Base-by-base conservation (phyloP, 2,888 invertebrate species). In the Alentia gelatinosa region DNA sequence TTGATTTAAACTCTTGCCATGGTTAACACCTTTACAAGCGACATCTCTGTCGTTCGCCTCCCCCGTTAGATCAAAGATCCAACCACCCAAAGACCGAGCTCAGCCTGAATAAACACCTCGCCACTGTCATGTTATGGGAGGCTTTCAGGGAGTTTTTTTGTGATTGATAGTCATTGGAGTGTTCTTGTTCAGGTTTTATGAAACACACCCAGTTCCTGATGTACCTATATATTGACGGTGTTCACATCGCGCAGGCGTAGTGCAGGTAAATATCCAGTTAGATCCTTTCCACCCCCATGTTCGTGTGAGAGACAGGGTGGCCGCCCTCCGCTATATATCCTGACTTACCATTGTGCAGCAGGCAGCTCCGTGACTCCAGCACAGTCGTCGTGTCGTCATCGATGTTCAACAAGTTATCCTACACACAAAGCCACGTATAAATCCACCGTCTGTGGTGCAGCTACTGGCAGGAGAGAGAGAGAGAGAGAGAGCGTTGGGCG, bases 211-310 rank as follows among this genome's bases (percentile, higher is more conserved):
- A n/a, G n/a, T n/a, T n/a, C 68, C 56, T n/a, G 9, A 56, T n/a
- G n/a, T n/a, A 3, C 56, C 56, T 56, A 56, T 19, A 12, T 47
- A 7, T n/a, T n/a, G 12, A n/a, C 56, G 23, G 19, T 19, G 56
- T 19, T 56, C n/a, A n/a, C n/a, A n/a, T n/a, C n/a, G n/a, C n/a
- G n/a, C 68, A 30, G 68, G 26, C 26, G 68, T 9, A 30, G 26
- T 30, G 68, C n/a, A 68, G 68, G 68, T 68, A 68, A 68, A 68
- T 68, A 68, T 30, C 68, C 68, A 68, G 26, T 68, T 26, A 68
- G 68, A 68, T 68, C 12, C 68, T 12, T 12, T 15, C 68, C 68
- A 4, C n/a, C 63, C 26, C 68, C 68, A 3, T n/a, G 12, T 68
- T 68, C 15, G 26, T 4, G 26, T 1, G 30, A 12, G 30, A 30